Base-by-base conservation (phyloP, 2,113 vertebrate species). In the Nycticryphes semicollaris region DNA sequence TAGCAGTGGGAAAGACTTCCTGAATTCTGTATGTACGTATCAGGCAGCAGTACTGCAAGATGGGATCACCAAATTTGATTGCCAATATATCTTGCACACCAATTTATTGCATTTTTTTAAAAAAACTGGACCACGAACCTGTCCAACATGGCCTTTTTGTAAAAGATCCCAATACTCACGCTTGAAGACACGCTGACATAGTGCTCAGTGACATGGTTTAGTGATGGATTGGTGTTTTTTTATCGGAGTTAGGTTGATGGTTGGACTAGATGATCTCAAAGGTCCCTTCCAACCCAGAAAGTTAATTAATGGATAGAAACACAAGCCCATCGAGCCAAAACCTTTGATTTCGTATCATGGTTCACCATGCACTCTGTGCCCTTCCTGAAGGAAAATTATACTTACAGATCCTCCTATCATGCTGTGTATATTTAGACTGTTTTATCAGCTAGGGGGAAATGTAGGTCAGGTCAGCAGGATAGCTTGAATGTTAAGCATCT, bases 351-450 rank as follows among this genome's bases (percentile, higher is more conserved):
- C 20, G 2, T 89, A 91, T 84, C 67, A 63, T 54, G 57, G 79
- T 5, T 84, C 60, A 56, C 63, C 67, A 63, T 19, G 75, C 87
- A 63, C 81, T 37, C 41, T 47, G 57, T 94, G 87, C 67, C 70
- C 95, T 95, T 94, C 74, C 91, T 94, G 81, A 93, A 97, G 66
- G 74, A 87, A 94, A 93, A 94, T 89, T 85, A 94, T 48, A 91
- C 91, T 96, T 89, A 41, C 69, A 95, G 93, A 95, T 76, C 89
- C 33, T 95, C 57, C 4, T 74, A 53, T 91, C 91, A 67, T 85
- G 95, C 96, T 94, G 92, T 87, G 96, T 94, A 73, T 93, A 94
- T 95, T 96, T 96, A 95, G 84, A 91, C 89, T 94, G 93, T 63
- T 95, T 94, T 89, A 95, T 89, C 95, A 93, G 87, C 94, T 92